Conservation (phyloP, 2,888 invertebrate genomes). For the Auanema sp. region DNA sequence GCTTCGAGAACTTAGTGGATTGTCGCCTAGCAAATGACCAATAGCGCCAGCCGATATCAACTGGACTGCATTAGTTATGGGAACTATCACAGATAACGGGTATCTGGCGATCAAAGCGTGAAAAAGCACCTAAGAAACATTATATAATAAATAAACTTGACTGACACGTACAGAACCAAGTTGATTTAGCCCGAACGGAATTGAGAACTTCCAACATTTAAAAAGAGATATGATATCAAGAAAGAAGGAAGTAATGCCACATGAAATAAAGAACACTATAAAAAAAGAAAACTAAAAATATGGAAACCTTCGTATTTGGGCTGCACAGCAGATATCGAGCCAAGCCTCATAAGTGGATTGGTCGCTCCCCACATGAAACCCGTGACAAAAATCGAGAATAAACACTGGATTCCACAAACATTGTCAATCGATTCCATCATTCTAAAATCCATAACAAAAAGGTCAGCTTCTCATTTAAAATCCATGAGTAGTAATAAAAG, state of each 20-base stretch:
- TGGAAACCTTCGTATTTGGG: not conserved
- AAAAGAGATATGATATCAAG: conserved; percentile 21
- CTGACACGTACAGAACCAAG: conserved; percentile 25
- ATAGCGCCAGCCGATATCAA: conserved; percentile 26
- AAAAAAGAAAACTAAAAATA: not conserved
- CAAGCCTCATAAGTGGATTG: conserved; percentile 39
- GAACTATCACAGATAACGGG: conserved; percentile 40
- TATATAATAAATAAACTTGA: not conserved
- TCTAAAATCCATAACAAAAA: no score
- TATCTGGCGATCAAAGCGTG: conserved; percentile 29
- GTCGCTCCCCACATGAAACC: conserved; percentile 44
- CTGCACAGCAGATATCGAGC: conserved; percentile 10
- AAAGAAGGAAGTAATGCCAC: conserved; percentile 8
- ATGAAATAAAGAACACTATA: not conserved
- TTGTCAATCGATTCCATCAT: no score
- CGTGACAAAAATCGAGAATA: conserved; percentile 23
- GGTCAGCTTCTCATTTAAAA: no score
- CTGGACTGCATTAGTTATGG: conserved; percentile 37
- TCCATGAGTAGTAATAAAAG: no score
- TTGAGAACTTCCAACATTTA: conserved; percentile 30
- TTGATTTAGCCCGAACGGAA: conserved; percentile 37
- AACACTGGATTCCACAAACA: conserved; percentile 26
- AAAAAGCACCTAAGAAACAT: conserved; percentile 30
- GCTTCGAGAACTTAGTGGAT: conserved; percentile 7
- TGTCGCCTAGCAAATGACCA: conserved; percentile 31